Percentiles rank a stretch among this genome's conserved stretches.
These are phyloP conservation scores for Lepidurus arcticus DNA, from an alignment of 1,140 invertebrate species.

Conservation along the genomic window DNA sequence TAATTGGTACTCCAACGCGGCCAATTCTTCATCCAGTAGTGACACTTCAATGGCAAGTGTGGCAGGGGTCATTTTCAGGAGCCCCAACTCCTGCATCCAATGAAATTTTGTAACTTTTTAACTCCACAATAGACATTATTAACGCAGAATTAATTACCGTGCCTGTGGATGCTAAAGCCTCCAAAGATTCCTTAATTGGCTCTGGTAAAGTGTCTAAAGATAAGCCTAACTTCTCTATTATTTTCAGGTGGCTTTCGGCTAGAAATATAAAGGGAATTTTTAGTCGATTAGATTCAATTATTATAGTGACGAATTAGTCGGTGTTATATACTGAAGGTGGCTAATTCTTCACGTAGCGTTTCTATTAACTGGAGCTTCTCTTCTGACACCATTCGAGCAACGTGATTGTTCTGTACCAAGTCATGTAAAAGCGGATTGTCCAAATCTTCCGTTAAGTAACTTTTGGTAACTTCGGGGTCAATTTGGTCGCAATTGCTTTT, in stretches of 20 bases:
- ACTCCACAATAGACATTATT: neutral
- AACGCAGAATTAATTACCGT: neutral
- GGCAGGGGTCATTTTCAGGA: neutral
- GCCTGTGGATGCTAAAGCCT: neutral
- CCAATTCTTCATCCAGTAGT: neutral
- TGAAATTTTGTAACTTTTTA: neutral
- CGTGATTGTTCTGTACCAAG: neutral
- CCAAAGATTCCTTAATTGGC: neutral
- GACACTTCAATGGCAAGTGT: neutral
- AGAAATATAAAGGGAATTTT: neutral
- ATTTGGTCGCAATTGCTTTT: neutral
- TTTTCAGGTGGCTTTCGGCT: neutral
- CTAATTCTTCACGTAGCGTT: neutral
- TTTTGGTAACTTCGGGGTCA: neutral
- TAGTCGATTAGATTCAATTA: neutral
- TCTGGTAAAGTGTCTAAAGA: neutral
- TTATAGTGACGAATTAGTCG: neutral
- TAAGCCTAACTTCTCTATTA: neutral
- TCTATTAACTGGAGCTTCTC: neutral
- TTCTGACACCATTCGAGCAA: neutral
- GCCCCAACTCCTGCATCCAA: neutral
- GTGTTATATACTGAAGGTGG: neutral
- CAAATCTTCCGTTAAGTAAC: neutral
- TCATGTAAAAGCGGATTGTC: neutral
- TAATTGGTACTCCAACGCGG: neutral